These are phyloP conservation scores for Scolopax mira DNA, from an alignment of 2,113 vertebrate genomes.

Conservation along the genomic window DNA sequence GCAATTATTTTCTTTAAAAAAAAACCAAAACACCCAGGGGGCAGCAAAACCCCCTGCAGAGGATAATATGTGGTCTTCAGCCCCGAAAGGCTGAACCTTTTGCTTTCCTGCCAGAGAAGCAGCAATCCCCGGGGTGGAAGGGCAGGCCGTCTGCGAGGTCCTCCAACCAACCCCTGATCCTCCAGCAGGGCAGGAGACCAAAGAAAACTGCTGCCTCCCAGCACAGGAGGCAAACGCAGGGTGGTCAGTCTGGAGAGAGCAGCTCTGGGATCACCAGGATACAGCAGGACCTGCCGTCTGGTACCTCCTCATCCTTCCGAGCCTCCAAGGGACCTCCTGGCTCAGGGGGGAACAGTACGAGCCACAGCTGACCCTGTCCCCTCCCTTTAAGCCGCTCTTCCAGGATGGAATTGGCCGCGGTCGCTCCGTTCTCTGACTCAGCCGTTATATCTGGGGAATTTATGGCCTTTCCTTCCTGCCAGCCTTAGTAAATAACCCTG, in stretches of 20 bases:
- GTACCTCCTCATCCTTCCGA: background rate
- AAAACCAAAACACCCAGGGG: background rate
- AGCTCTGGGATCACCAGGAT: accelerated
- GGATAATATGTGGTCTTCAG: background rate
- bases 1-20: background rate
- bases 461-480: constrained; percentile 64
- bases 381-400: background rate
- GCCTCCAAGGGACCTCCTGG: background rate
- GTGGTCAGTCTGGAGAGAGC: background rate
- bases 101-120: background rate
- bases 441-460: constrained; percentile 50
- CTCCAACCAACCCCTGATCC: background rate
- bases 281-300: background rate
- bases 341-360: background rate
- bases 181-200: background rate
- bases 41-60: background rate
- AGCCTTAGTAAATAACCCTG: constrained; percentile 40
- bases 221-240: accelerated
- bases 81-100: background rate
- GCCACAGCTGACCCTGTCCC: background rate
- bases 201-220: background rate
- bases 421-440: constrained; percentile 24
- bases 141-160: background rate
- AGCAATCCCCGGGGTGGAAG: background rate
- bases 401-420: background rate